Evolutionary conservation across 2,888 invertebrate species (phyloP), one percentile per base, ranked within the genome.

Genomic region (Scaptomyza cyrtandrae): DNA sequence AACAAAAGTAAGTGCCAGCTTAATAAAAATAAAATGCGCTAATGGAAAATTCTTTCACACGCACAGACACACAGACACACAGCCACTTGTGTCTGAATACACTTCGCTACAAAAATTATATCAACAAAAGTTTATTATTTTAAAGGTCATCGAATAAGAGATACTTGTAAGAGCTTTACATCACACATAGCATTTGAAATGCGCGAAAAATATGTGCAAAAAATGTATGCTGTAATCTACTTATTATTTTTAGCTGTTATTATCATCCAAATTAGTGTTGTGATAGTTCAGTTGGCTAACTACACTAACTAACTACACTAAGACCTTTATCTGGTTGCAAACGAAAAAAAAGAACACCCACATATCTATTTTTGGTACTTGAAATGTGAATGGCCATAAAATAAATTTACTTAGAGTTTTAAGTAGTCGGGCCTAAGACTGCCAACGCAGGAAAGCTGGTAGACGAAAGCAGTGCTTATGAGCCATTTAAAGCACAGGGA

Each of bases 21-120:
- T 82, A 82, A 82, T 82, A 85, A 87, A 78, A 81, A 85, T 78
- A 70, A 72, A 85, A 78, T 71, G 61, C 66, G 70, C 67, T 65
- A 79, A 71, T 86, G 68, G 68, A 80, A 76, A 73, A 46, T 39
- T 58, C 45, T 16, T 31, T 13, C 10, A 48, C 54, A 58, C 24
- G 53, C 63, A 71, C 41, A 50, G 31, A 29, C 33, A 10, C 63
- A 71, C 41, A 50, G 31, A 29, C 33, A 10, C 41, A 14, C 45
- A 46, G 19, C 19, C 57, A 62, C 19, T 43, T 45, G 37, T 13
- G 37, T 48, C 27, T 9, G 13, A 9, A 13, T 24, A 41, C 57
- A 63, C n/a, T 33, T 37, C 56, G 16, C 14, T 2, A 6, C 29
- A 9, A 53, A 6, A 7, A 9, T 19, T 19, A 58, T 54, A 49